Base-by-base conservation (phyloP, 2,797 vertebrate species). In the Agapornis canus region DNA sequence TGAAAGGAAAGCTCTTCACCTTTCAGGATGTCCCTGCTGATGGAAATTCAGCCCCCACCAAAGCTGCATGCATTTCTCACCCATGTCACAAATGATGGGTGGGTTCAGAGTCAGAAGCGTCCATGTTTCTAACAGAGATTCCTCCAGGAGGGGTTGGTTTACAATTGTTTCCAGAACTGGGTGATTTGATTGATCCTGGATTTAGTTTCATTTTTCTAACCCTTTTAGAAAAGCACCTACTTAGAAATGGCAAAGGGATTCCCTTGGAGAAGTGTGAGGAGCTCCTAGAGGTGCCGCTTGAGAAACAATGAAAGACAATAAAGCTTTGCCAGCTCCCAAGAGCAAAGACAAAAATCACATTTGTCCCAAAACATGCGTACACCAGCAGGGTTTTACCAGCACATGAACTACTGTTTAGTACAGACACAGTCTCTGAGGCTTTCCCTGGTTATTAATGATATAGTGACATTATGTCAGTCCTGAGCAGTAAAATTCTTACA, bases 161-260 rank as follows among this genome's bases (percentile, higher is more conserved):
- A 40, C 49, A 82, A 69, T 59, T 20, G 8, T 13, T 70, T 91
- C 57, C 49, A 76, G 64, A 90, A 82, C 10, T 9, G 35, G 56
- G 49, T 66, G 32, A 72, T 57, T 59, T 63, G 49, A 48, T 90
- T 92, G 43, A 52, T 80, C 42, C 59, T 80, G 72, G 66, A 51
- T 89, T 92, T 90, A 6, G 70, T 70, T 90, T 60, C 16, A 5
- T 77, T 64, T 77, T 86, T n/a, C 21, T n/a, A 52, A 71, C 29
- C 42, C 49, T 75, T 95, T 88, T 45, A 4, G 80, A 92, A 94
- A 85, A 91, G 42, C 20, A 61, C 19, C 78, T 75, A 45, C 49
- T 60, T 35, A 47, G 27, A 54, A 89, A 87, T 10, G 8, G 56
- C 40, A 77, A 77, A 84, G 49, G 40, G 54, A 47, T 57, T 82